Percentiles rank a stretch among this genome's conserved stretches.
Evolutionary conservation across 2,797 vertebrate genomes (phyloP).

Genomic region (Ceyx erithaca): DNA sequence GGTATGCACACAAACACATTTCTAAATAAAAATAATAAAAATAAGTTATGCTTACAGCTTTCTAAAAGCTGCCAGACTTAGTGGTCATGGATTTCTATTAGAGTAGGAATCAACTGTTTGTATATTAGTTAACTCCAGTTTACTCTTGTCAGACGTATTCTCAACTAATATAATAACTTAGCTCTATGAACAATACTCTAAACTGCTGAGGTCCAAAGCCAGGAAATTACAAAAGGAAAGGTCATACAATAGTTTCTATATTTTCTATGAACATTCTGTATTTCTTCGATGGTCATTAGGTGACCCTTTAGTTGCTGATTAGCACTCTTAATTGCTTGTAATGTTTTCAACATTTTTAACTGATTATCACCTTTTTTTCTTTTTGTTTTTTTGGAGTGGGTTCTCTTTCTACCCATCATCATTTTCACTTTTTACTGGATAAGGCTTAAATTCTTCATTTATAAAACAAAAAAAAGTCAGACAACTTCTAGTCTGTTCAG

Average conservation of each 20-base stretch:
- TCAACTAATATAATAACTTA: background rate
- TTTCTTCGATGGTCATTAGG: background rate
- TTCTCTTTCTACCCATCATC: background rate
- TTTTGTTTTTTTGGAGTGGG: too few species aligned
- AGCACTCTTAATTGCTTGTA: background rate
- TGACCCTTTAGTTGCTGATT: background rate
- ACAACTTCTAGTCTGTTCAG: background rate
- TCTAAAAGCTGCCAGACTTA: background rate
- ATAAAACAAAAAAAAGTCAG: background rate
- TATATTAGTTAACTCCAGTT: background rate
- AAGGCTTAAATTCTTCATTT: background rate
- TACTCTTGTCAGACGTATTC: background rate
- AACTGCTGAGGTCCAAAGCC: background rate
- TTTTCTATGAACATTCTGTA: background rate
- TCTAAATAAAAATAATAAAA: background rate
- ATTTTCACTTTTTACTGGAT: background rate
- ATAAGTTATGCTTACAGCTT: background rate
- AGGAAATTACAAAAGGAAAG: background rate
- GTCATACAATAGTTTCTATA: background rate
- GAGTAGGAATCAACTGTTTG: background rate
- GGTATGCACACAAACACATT: fast-evolving
- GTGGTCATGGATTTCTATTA: background rate
- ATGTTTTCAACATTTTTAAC: background rate
- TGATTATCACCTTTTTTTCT: background rate
- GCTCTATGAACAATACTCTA: background rate